Percentiles rank a stretch among this genome's conserved stretches.
These are phyloP conservation scores for Salvelinus fontinalis DNA, from an alignment of 2,113 vertebrate genomes.

Conservation along the genomic window DNA sequence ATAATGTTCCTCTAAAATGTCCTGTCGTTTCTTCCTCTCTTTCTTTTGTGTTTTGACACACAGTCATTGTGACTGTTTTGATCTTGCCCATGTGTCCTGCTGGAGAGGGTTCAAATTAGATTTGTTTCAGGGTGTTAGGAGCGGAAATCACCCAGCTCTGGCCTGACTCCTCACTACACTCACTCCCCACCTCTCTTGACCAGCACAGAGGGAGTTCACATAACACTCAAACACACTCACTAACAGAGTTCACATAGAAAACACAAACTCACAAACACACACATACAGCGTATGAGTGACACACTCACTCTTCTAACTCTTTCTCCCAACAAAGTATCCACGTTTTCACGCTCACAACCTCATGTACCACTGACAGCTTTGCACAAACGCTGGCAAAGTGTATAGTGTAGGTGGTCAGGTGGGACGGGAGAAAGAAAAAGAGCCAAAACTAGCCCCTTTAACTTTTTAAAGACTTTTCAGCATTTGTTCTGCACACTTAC, in stretches of 20 bases:
- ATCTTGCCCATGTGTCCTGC: slow-evolving; percentile 33
- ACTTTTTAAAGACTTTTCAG: slow-evolving; percentile 86
- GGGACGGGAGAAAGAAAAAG: slow-evolving; percentile 21
- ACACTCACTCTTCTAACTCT: too few species aligned
- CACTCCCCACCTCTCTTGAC: slow-evolving; percentile 23
- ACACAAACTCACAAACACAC: slow-evolving; percentile 6
- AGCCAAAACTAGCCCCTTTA: slow-evolving; percentile 63
- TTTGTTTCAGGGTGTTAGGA: slow-evolving; percentile 35
- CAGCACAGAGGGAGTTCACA: neutral
- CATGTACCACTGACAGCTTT: slow-evolving; percentile 25
- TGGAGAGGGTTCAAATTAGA: slow-evolving; percentile 43
- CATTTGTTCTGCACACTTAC: slow-evolving; percentile 88
- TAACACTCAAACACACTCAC: slow-evolving; percentile 7
- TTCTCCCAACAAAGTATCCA: neutral
- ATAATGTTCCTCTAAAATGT: slow-evolving; percentile 8
- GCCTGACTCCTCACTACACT: slow-evolving; percentile 18
- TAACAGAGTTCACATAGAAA: neutral
- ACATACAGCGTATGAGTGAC: neutral
- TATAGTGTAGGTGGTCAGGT: slow-evolving; percentile 50
- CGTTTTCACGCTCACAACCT: slow-evolving; percentile 26
- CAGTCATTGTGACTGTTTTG: slow-evolving; percentile 45
- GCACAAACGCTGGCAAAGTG: slow-evolving; percentile 23
- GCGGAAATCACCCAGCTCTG: slow-evolving; percentile 40
- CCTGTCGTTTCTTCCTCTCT: slow-evolving; percentile 1
- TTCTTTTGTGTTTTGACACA: slow-evolving; percentile 22